These are phyloP conservation scores for Macrobrachium rosenbergii DNA, from an alignment of 1,140 invertebrate genomes.

Conservation along the genomic window DNA sequence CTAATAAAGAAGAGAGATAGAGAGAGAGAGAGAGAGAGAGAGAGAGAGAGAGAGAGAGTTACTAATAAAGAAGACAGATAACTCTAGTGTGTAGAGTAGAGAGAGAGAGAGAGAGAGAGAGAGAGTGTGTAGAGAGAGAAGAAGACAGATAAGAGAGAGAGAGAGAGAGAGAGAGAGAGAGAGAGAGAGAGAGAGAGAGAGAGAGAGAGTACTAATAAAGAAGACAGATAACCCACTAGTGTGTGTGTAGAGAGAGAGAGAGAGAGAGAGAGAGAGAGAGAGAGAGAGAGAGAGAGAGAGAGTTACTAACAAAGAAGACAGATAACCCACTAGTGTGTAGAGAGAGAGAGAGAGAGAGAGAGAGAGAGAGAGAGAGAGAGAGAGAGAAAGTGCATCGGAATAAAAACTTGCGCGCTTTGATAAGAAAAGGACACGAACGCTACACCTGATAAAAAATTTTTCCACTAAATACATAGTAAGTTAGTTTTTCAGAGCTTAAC, in stretches of 20 bases:
- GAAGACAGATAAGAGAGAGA: neutral
- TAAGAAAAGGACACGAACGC: no score
- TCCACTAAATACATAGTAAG: no score
- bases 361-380: neutral
- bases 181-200: neutral
- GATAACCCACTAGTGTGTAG: neutral
- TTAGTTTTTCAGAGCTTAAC: no score
- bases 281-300: neutral
- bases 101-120: neutral
- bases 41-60: neutral
- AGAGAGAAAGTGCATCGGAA: neutral
- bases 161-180: neutral
- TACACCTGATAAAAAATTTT: no score
- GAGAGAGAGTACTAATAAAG: no score
- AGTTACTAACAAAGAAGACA: neutral
- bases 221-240: no score
- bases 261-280: neutral
- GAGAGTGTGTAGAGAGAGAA: no score
- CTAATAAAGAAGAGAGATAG: conserved; percentile 42
- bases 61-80: neutral
- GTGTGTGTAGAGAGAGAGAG: neutral
- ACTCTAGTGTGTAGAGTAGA: neutral
- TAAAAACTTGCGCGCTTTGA: no score
- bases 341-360: neutral
- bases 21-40: conserved; percentile 28